Base-by-base conservation (phyloP, 2,888 invertebrate genomes). In the Melanchra persicariae region DNA sequence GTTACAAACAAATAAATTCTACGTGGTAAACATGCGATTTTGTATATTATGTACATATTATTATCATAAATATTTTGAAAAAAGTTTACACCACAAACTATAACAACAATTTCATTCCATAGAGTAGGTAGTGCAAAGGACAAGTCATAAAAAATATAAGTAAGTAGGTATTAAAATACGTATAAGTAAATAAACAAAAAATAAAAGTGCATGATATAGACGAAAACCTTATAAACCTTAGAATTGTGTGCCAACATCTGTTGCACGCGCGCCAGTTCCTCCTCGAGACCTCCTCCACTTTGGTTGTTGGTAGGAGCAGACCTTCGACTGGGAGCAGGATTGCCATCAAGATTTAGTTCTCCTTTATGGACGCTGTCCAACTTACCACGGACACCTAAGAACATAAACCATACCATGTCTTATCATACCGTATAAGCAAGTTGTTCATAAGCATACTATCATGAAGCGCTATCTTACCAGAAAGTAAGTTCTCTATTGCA, bases 221-320 rank as follows among this genome's bases (percentile, higher is more conserved):
- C 96, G 93, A 96, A 96, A 96, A 97, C 96, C 96, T 96, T 96
- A 95, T 95, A 96, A 97, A 98, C 98, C 97, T 98, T 98, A 87
- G 98, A 98, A 96, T 98, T 98, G 95, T 98, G 98, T 81, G 98
- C 98, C 88, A 99, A 94, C 95, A 98, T 97, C 78, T 98, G 97
- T 92, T 98, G 97, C 70, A 99, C 98, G 74, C 98, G 96, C 81
- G 98, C 97, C 79, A 99, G 93, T 92, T 99, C 99, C 73, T 97
- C 97, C 84, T 98, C 97, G 63, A 98, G 95, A 77, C 97, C 54
- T n/a, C 73, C 64, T 5, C 55, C 91, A 26, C 80, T n/a, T 40
- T 76, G 10, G 59, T 55, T 24, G 74, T 70, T 74, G 52, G 73
- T 37, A 65, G 82, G 54, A 73, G 80, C 52, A 73, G 77, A 15